Evolutionary conservation across 2,888 invertebrate genomes (phyloP).

Genomic region (Lepidocyrtoides sp.): DNA sequence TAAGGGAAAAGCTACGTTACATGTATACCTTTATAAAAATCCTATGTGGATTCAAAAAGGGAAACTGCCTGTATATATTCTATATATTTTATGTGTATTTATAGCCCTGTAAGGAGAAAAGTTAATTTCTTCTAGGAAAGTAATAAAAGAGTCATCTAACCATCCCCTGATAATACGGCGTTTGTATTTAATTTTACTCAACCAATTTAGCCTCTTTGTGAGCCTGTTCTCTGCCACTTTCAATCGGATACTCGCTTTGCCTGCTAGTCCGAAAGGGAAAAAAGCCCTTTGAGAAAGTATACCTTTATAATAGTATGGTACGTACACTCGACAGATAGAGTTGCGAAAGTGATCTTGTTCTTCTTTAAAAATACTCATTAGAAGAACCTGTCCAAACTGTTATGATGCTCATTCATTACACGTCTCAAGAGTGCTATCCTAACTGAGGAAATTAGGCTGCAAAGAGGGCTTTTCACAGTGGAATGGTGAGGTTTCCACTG

Average conservation of each 20-base stretch:
- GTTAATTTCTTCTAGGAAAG: constrained; percentile 50
- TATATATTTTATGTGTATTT: not conserved
- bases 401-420: constrained; percentile 48
- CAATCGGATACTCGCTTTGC: not conserved
- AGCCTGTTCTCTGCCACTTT: not conserved
- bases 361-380: constrained; percentile 57
- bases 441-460: constrained; percentile 28
- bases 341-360: not conserved
- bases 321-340: not conserved
- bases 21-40: too few relatives aligned
- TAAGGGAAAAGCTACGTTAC: too few relatives aligned
- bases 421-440: constrained; percentile 45
- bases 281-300: not conserved
- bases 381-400: constrained; percentile 48
- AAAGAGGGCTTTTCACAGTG: not conserved
- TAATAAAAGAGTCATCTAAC: constrained; percentile 45
- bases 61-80: too few relatives aligned
- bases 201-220: constrained; percentile 43
- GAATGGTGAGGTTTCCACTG: too few relatives aligned
- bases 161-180: constrained; percentile 30
- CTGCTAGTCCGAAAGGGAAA: not conserved
- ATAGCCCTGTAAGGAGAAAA: not conserved
- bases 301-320: not conserved
- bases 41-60: too few relatives aligned
- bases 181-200: constrained; percentile 60